Evolutionary conservation across 2,797 vertebrate species (phyloP), one percentile per base, ranked within the genome.

Genomic region (Cuniculus paca): DNA sequence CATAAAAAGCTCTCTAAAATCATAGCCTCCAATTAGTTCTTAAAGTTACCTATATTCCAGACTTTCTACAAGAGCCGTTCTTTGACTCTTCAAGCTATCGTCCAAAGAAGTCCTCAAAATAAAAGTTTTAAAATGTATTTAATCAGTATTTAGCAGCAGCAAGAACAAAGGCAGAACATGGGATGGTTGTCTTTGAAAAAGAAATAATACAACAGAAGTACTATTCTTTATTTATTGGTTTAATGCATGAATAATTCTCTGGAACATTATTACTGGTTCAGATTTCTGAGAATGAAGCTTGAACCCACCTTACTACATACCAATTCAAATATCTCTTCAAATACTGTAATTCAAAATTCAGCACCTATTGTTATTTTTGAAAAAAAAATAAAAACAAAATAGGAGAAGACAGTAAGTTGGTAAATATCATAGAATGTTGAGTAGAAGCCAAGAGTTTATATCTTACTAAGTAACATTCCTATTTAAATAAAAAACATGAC

Each of bases 1-100:
- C 7, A 36, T 4, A 19, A 82, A 83, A 42, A 0, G 0, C 0
- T 50, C 3, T 75, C 45, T 82, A 26, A 93, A 95, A 72, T 82
- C 39, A 6, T 84, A 39, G 78, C 48, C 2, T 4, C 4, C 60
- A 95, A 19, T 84, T 96, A 97, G 79, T 94, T 81, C 78, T 90
- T 65, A 19, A 88, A 87, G 75, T 88, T 84, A 91, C 61, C 82
- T 95, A 28, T 88, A 50, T 85, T 42, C 54, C 60, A 36, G 14
- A 6, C 1, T 39, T 74, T 31, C 1, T 28, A 50, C 17, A 58
- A 50, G 39, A 92, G 28, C 28, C 2, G 17, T 63, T 85, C 94
- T 96, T 61, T 56, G 4, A 63, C 2, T 79, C 81, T 84, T 74
- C 4, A 56, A 88, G 72, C 34, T 50, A 5, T 6, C 28, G 1